Conservation (phyloP, 2,888 invertebrate genomes). For the Chrysolina americana region DNA sequence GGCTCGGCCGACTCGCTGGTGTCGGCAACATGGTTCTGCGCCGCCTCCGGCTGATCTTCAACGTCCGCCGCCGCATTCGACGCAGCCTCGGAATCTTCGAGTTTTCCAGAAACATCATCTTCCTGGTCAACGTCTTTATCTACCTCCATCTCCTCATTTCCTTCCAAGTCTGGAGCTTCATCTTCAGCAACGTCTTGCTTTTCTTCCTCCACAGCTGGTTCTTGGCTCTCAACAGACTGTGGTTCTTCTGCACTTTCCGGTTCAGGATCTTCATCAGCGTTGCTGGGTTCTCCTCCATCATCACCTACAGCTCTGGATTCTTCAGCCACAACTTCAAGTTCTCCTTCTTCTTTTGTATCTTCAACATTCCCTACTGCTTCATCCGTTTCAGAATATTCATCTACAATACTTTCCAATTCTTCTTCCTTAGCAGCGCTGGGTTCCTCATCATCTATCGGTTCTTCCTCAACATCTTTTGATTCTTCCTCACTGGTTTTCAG, state of each 20-base stretch:
- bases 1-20: constrained; percentile 2
- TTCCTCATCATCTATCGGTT: constrained; percentile 25
- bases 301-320: constrained; percentile 9
- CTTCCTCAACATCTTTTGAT: constrained; percentile 25
- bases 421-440: constrained; percentile 20
- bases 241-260: background rate
- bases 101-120: constrained; percentile 28
- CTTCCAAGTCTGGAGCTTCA: background rate
- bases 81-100: background rate
- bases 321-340: constrained; percentile 26
- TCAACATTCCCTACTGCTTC: constrained; percentile 29
- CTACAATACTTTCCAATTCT: background rate
- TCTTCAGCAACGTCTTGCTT: constrained; percentile 14
- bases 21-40: constrained; percentile 17
- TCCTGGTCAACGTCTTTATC: background rate
- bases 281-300: constrained; percentile 2
- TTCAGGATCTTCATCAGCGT: background rate
- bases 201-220: background rate
- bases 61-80: background rate
- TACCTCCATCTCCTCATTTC: constrained; percentile 11
- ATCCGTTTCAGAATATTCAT: constrained; percentile 21
- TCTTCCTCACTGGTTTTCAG: constrained; percentile 12
- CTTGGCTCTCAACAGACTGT: background rate
- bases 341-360: constrained; percentile 27
- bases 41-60: background rate